These are phyloP conservation scores for Pectinophora gossypiella DNA, from an alignment of 1,140 invertebrate genomes.

Conservation along the genomic window DNA sequence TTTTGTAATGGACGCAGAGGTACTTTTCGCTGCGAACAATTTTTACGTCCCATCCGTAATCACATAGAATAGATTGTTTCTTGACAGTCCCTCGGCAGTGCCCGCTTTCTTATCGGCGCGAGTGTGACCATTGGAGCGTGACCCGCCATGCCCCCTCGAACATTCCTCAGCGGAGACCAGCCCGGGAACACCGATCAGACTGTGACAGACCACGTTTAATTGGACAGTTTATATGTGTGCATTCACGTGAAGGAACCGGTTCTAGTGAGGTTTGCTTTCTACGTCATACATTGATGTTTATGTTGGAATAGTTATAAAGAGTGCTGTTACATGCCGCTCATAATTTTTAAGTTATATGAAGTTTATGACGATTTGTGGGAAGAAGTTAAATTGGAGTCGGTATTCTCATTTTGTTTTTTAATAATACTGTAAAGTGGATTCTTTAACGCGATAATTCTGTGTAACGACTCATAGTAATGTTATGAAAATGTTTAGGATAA, in stretches of 20 bases:
- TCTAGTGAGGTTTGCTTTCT: slow-evolving; percentile 55
- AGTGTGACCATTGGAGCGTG: slow-evolving; percentile 42
- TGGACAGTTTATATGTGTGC: slow-evolving; percentile 61
- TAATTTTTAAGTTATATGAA: slow-evolving; percentile 50
- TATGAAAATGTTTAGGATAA: no score
- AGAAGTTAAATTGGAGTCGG: no score
- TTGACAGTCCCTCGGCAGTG: slow-evolving; percentile 42
- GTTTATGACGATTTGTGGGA: slow-evolving; percentile 70
- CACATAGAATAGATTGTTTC: slow-evolving; percentile 50
- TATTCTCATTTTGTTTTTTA: no score
- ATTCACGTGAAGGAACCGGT: slow-evolving; percentile 65
- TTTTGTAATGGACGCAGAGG: no score
- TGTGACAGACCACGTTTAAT: slow-evolving; percentile 59
- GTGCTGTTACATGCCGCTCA: slow-evolving; percentile 35
- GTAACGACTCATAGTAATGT: no score
- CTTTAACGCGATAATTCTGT: no score
- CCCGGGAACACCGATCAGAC: slow-evolving; percentile 38
- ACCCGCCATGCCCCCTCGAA: slow-evolving; percentile 29
- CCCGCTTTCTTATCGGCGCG: slow-evolving; percentile 60
- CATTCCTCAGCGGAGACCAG: slow-evolving; percentile 24
- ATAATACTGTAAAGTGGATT: no score
- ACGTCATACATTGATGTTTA: slow-evolving; percentile 59
- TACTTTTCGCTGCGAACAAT: slow-evolving; percentile 8
- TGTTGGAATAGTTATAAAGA: slow-evolving; percentile 44
- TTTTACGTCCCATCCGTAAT: slow-evolving; percentile 38